These are phyloP conservation scores for Trichomycterus rosablanca DNA, from an alignment of 2,113 vertebrate species.

Conservation along the genomic window DNA sequence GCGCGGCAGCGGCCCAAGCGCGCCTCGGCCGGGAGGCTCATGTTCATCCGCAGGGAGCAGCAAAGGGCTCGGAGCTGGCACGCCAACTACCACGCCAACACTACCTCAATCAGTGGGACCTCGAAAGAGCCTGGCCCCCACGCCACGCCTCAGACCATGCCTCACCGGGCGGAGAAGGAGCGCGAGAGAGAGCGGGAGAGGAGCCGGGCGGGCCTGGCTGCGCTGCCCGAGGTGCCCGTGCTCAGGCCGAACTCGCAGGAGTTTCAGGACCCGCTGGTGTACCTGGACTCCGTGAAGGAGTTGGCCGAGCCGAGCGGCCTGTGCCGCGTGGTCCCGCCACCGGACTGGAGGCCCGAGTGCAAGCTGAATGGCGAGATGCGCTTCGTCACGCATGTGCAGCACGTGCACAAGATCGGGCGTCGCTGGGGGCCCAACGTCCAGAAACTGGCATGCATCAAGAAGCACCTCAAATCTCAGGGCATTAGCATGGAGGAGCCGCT, in stretches of 20 bases:
- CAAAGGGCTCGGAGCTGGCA: constrained; percentile 77
- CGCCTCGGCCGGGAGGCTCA: constrained; percentile 84
- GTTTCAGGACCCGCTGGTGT: constrained; percentile 95
- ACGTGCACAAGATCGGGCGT: constrained; percentile 94
- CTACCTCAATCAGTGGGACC: constrained; percentile 92
- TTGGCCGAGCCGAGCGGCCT: constrained; percentile 87
- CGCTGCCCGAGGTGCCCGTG: constrained; percentile 82
- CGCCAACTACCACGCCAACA: constrained; percentile 88
- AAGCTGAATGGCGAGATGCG: constrained; percentile 98
- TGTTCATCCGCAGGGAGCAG: constrained; percentile 84
- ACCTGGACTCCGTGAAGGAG: constrained; percentile 87
- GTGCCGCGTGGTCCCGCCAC: constrained; percentile 90
- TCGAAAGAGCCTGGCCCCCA: constrained; percentile 78
- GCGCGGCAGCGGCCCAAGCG: constrained; percentile 77
- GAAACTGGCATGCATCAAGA: constrained; percentile 97
- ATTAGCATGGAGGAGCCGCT: constrained; percentile 98
- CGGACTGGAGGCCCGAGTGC: constrained; percentile 97
- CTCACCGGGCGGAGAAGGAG: constrained; percentile 62
- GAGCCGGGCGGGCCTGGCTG: constrained; percentile 77
- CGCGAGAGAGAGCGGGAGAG: constrained; percentile 66
- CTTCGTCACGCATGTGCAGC: constrained; percentile 96
- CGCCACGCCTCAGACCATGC: constrained; percentile 57
- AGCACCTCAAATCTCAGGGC: constrained; percentile 99
- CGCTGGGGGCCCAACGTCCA: constrained; percentile 98
- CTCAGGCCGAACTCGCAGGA: constrained; percentile 84